phyloP scores from a whole-genome alignment of 2,888 invertebrate genomes.

The Alloplasta piceator region DNA sequence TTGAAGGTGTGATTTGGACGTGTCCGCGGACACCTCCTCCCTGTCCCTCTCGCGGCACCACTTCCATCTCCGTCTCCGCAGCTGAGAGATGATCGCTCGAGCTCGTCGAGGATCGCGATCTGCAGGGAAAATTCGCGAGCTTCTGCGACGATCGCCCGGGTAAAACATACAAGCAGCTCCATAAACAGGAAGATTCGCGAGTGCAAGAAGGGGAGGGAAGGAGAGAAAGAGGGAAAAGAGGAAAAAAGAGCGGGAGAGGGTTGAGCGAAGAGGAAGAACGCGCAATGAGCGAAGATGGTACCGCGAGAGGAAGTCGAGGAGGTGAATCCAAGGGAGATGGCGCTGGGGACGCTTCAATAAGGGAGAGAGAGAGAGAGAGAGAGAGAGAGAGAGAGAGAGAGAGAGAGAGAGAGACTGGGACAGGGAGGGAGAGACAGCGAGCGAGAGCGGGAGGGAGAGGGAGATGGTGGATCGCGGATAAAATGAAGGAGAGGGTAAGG shows the following conservation, averaged over 20 bases:
- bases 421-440: too few species aligned
- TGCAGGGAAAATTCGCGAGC: constrained; percentile 42
- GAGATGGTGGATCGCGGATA: constrained; percentile 48
- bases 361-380: constrained; percentile 60
- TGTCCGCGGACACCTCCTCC: constrained; percentile 73
- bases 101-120: constrained; percentile 45
- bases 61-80: constrained; percentile 35
- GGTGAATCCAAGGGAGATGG: constrained; percentile 50
- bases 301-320: constrained; percentile 64
- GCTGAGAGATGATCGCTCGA: constrained; percentile 47
- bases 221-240: constrained; percentile 33
- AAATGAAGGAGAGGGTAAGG: constrained; percentile 53
- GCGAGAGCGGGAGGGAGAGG: too few species aligned
- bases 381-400: constrained; percentile 38
- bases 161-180: constrained; percentile 30
- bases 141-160: constrained; percentile 46
- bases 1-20: constrained; percentile 82
- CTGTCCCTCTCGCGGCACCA: constrained; percentile 29
- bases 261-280: constrained; percentile 23
- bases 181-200: constrained; percentile 31
- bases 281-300: constrained; percentile 65
- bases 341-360: constrained; percentile 20
- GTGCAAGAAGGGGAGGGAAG: constrained; percentile 24
- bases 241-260: constrained; percentile 23
- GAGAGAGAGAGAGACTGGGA: too few species aligned